Base-by-base conservation (phyloP, 2,797 vertebrate genomes). In the Pipistrellus pygmaeus region DNA sequence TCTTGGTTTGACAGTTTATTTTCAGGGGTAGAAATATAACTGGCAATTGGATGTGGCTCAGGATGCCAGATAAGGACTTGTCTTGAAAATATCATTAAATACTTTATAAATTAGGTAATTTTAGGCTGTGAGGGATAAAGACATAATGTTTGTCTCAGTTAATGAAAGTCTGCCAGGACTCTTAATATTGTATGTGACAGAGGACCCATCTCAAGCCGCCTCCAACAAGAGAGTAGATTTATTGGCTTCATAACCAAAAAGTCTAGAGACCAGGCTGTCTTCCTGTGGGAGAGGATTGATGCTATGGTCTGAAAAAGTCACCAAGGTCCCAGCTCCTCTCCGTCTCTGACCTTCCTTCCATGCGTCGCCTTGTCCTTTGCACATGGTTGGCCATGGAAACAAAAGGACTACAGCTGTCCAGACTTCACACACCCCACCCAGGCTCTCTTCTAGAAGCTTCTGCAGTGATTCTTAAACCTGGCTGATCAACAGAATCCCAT, bases 71-170 rank as follows among this genome's bases (percentile, higher is more conserved):
- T 72, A 81, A 82, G 35, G 73, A 77, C 89, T 66, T 73, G 32
- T 81, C 81, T 62, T 32, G 6, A 78, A 96, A 94, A 95, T 77
- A 44, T 77, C 93, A 88, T 96, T 81, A 91, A 90, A 72, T 51
- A 64, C 44, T 92, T 96, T 95, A 97, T 91, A 96, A 91, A 95
- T 96, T 87, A 95, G 85, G 76, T 84, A 84, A 93, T 80, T 95
- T 88, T 30, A 62, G 68, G 62, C 84, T 69, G 41, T 27, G n/a
- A 94, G 41, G 32, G 68, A 77, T 93, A 82, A 73, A 93, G 77
- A 75, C 48, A 64, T 30, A 66, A 75, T 96, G 53, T 86, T 92
- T 73, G 71, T 91, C 91, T 96, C 84, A 21, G 55, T 35, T 87
- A 88, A 86, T 91, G 81, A 87, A 87, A n/a, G 48, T 84, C 91